Base-by-base conservation (phyloP, 2,113 vertebrate species). In the Ahaetulla prasina region DNA sequence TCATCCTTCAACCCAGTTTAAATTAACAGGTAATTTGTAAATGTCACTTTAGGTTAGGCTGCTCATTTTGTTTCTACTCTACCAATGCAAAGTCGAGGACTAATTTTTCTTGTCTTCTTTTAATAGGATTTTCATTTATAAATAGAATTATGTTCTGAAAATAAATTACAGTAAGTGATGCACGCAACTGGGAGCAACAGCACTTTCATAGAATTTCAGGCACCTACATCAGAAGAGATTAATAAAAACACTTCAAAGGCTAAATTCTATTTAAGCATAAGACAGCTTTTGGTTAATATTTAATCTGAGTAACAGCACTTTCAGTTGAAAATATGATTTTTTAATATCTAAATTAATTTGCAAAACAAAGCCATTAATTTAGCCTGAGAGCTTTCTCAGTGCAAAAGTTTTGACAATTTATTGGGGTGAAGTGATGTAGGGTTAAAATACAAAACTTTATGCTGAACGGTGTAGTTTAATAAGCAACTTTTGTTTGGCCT, bases 1-100 rank as follows among this genome's bases (percentile, higher is more conserved):
- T 99, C 99, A 99, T 99, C 98, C 98, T 98, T 99, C 99, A 99
- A 98, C 98, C 98, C 98, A 98, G 98, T 99, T 98, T 98, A 99
- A 99, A 99, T 99, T 99, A 99, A 99, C 99, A 99, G 99, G 99
- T 99, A 98, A 99, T 99, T 99, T 99, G 99, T 99, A 99, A 99
- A 99, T 98, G 99, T 99, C 99, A 99, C 99, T 99, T 99, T 98
- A 97, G 98, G 98, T 99, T 99, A 99, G 99, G 98, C 97, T 97
- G 97, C 98, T 99, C 98, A 99, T 99, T 99, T 99, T 99, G 98
- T 98, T 99, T 98, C 98, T 97, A 98, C 98, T 98, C 98, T 98
- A 99, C 98, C 98, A 98, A 98, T 98, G 98, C 98, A 98, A 98
- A 97, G 97, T 97, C 97, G 97, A 97, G 95, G 97, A 98, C 98